These are phyloP conservation scores for Myripristis jacobus DNA, from an alignment of 2,797 vertebrate genomes.

Conservation along the genomic window DNA sequence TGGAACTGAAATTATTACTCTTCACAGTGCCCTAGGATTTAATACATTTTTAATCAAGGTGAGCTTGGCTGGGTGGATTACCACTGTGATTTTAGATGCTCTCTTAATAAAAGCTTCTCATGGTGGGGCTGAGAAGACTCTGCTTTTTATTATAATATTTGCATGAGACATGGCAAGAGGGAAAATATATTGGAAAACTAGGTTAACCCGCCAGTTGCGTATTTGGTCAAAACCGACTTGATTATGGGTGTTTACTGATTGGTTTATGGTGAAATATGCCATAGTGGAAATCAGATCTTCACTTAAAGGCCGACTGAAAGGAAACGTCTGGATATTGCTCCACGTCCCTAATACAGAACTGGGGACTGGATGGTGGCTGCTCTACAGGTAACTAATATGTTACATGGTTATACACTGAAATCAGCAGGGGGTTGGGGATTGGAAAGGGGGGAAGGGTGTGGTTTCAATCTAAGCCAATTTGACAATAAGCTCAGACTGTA, in stretches of 20 bases:
- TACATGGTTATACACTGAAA: constrained; percentile 68
- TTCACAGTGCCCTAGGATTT: constrained; percentile 82
- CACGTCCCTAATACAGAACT: constrained; percentile 52
- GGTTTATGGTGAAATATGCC: constrained; percentile 51
- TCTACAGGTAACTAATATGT: constrained; percentile 67
- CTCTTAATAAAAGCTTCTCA: constrained; percentile 79
- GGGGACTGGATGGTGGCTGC: constrained; percentile 53
- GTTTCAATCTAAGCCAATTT: constrained; percentile 80
- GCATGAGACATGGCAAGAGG: constrained; percentile 79
- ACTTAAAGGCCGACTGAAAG: constrained; percentile 23
- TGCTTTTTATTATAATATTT: constrained; percentile 75
- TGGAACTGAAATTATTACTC: constrained; percentile 82
- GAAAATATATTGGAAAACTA: constrained; percentile 65
- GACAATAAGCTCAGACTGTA: constrained; percentile 80
- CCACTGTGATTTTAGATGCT: constrained; percentile 79
- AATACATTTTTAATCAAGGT: constrained; percentile 86
- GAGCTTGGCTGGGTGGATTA: constrained; percentile 78
- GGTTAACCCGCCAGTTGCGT: constrained; percentile 60
- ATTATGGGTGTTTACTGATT: constrained; percentile 56
- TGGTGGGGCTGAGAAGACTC: constrained; percentile 71
- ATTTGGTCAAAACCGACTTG: constrained; percentile 56
- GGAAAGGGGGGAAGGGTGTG: constrained; percentile 69
- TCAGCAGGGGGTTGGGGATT: constrained; percentile 60
- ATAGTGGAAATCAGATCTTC: constrained; percentile 38
- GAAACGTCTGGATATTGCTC: constrained; percentile 35